Base-by-base conservation (phyloP, 2,113 vertebrate genomes). In the Silurus glanis region DNA sequence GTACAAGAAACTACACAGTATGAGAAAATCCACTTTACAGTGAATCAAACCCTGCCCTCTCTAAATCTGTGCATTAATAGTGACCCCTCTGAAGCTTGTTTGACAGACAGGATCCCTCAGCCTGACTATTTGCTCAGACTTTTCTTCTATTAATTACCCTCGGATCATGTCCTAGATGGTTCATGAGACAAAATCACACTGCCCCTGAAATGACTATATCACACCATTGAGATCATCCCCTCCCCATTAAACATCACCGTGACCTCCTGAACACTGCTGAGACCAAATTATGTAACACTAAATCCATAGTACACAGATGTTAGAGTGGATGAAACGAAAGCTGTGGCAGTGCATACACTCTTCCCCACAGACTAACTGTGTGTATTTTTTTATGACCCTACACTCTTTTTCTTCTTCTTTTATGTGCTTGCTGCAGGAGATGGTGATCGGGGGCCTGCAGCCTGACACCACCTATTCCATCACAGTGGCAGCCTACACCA, bases 401-500 rank as follows among this genome's bases (percentile, higher is more conserved):
- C 82, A 69, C 37, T 56, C 58, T 84, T 87, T 83, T 69, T 80
- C 47, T 88, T 19, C 58, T 23, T 80, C 23, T 80, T 80, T 80
- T 19, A 83, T 81, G 28, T 89, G 37, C 91, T 76, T 90, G 55
- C 87, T 84, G 61, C 92, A 99, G 98, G 98, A 99, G 90, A 98
- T 99, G 97, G 81, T 97, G 92, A 97, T 99, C 87, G 94, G 96
- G 90, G 96, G 97, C 88, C 94, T 99, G 76, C 96, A 98, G 93
- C 96, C 98, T 0, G 97, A 99, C 94, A 99, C 97, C 53, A 93
- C 96, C 4, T 99, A 99, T 90, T 99, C 98, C 90, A 95, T 99
- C 92, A 99, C 97, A 0, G 98, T 99, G 87, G 98, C 98, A 4
- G 98, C 98, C 6, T 99, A 99, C 94, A 99, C 98, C 92, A 98